These are phyloP conservation scores for Aphelinus certus DNA, from an alignment of 1,140 invertebrate genomes.

Conservation along the genomic window DNA sequence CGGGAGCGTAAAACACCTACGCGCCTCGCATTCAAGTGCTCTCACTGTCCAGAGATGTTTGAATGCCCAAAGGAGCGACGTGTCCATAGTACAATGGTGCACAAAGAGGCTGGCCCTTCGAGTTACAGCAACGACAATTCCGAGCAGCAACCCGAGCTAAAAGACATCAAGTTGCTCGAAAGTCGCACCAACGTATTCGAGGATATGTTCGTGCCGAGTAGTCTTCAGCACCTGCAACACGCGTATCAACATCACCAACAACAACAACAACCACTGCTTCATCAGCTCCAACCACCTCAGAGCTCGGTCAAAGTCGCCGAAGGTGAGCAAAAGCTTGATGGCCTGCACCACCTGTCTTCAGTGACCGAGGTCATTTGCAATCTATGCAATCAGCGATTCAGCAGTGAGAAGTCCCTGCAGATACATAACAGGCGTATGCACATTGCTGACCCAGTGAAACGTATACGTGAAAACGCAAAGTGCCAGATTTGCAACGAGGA, in stretches of 20 bases:
- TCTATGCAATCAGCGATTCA: slow-evolving; percentile 59
- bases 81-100: slow-evolving; percentile 68
- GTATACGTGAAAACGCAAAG: slow-evolving; percentile 61
- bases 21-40: slow-evolving; percentile 67
- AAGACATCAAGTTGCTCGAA: slow-evolving; percentile 63
- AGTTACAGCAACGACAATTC: slow-evolving; percentile 55
- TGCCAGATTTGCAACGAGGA: slow-evolving; percentile 71
- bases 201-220: slow-evolving; percentile 60
- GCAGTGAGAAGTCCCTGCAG: slow-evolving; percentile 64
- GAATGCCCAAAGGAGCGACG: slow-evolving; percentile 73
- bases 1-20: slow-evolving; percentile 64
- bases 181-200: slow-evolving; percentile 61
- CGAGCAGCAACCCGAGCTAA: slow-evolving; percentile 55
- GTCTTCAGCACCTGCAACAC: slow-evolving; percentile 59
- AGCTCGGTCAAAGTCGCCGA: slow-evolving; percentile 50
- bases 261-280: slow-evolving; percentile 57
- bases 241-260: slow-evolving; percentile 55
- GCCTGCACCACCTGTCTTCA: slow-evolving; percentile 46
- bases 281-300: slow-evolving; percentile 60
- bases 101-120: slow-evolving; percentile 65
- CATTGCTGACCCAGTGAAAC: slow-evolving; percentile 52
- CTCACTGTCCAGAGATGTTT: slow-evolving; percentile 71
- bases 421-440: slow-evolving; percentile 68
- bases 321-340: slow-evolving; percentile 55
- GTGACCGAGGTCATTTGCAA: slow-evolving; percentile 55